Percentiles rank a stretch among this genome's conserved stretches.
Conservation (phyloP, 2,797 vertebrate genomes). For the Muscicapa striata region DNA sequence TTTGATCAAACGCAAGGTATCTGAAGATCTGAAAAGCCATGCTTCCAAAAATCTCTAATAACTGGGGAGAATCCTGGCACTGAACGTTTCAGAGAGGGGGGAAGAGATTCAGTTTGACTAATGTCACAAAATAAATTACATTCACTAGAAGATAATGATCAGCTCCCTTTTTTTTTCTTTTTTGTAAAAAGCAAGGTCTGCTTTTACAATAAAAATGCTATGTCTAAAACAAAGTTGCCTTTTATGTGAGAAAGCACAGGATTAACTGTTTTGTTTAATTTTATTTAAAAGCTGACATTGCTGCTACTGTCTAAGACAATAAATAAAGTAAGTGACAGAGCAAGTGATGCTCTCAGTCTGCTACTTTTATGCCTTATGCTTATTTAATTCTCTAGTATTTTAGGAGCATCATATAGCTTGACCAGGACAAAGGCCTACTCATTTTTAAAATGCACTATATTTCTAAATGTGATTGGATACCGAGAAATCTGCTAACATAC, state of each 20-base stretch:
- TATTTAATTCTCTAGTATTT: background rate
- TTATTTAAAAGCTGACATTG: slow-evolving; percentile 3
- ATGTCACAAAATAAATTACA: background rate
- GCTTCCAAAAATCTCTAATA: background rate
- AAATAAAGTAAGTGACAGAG: background rate
- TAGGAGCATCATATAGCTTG: background rate
- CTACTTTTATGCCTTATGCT: background rate
- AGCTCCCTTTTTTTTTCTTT: background rate
- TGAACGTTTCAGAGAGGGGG: background rate
- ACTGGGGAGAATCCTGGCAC: background rate
- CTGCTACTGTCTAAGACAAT: slow-evolving; percentile 13
- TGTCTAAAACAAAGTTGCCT: slow-evolving; percentile 24
- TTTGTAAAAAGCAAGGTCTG: background rate
- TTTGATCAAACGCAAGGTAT: background rate
- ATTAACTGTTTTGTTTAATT: slow-evolving; percentile 10
- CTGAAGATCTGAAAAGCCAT: background rate
- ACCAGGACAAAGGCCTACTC: background rate
- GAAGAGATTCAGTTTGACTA: background rate
- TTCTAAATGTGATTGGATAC: background rate
- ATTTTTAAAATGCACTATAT: background rate
- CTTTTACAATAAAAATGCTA: slow-evolving; percentile 45
- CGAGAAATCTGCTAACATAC: background rate
- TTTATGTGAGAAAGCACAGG: background rate
- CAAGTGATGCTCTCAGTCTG: background rate
- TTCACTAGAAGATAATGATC: background rate